A percentile compares a stretch with the other conserved stretches of the same genome.
phyloP scores from a whole-genome alignment of 2,888 invertebrate genomes.

The Coenonympha glycerion region DNA sequence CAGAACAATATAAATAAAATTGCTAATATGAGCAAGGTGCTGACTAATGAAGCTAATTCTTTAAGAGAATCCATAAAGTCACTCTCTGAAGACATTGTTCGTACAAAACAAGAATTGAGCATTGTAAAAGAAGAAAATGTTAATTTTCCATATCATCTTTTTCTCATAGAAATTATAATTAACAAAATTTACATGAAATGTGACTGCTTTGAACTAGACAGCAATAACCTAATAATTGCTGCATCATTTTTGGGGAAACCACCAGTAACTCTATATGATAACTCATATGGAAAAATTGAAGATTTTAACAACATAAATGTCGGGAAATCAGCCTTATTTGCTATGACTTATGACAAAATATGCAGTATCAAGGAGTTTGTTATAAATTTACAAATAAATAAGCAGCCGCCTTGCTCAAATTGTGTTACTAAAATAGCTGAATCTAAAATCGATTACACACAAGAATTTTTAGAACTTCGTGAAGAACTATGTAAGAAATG shows the following conservation, averaged over 20 bases:
- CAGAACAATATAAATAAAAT: slow-evolving; percentile 29
- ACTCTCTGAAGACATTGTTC: slow-evolving; percentile 52
- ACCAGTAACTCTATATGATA: slow-evolving; percentile 59
- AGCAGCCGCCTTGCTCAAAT: slow-evolving; percentile 61
- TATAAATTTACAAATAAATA: slow-evolving; percentile 51
- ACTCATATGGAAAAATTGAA: slow-evolving; percentile 56
- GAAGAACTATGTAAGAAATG: slow-evolving; percentile 63
- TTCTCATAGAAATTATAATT: slow-evolving; percentile 62
- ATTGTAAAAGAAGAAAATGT: slow-evolving; percentile 40
- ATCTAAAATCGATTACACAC: slow-evolving; percentile 56
- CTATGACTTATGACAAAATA: slow-evolving; percentile 70
- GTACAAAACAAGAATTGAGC: slow-evolving; percentile 48
- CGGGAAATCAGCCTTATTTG: slow-evolving; percentile 64
- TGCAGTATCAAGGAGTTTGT: slow-evolving; percentile 57
- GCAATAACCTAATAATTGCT: slow-evolving; percentile 60
- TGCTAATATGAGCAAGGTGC: slow-evolving; percentile 56
- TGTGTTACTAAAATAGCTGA: slow-evolving; percentile 62
- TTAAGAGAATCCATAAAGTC: slow-evolving; percentile 57
- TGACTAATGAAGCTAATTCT: slow-evolving; percentile 62
- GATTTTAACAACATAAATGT: slow-evolving; percentile 56
- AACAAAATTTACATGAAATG: slow-evolving; percentile 72
- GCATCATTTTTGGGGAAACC: slow-evolving; percentile 61
- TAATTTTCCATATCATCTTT: slow-evolving; percentile 64
- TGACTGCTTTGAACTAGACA: slow-evolving; percentile 65
- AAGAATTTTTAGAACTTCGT: slow-evolving; percentile 50